Conservation (phyloP, 1,140 invertebrate genomes). For the Wasmannia auropunctata region DNA sequence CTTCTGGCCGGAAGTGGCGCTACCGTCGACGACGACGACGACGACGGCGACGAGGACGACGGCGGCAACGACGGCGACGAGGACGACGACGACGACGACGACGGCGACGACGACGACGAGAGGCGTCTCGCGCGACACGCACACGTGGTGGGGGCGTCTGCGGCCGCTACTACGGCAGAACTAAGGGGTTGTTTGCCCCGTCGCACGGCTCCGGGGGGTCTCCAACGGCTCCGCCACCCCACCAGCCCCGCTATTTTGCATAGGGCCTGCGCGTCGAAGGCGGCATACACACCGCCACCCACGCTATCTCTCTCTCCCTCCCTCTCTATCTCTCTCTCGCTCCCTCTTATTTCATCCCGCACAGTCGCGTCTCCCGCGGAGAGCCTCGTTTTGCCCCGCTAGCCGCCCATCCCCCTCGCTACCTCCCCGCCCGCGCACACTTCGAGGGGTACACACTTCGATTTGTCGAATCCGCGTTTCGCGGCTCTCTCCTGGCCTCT, state of each 20-base stretch:
- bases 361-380: conserved; percentile 64
- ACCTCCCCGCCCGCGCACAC: conserved; percentile 55
- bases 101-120: conserved; percentile 74
- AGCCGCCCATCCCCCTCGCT: conserved; percentile 46
- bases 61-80: conserved; percentile 73
- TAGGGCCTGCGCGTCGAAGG: conserved; percentile 83
- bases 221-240: conserved; percentile 71
- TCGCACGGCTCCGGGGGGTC: conserved; percentile 78
- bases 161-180: conserved; percentile 83
- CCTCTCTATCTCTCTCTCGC: conserved; percentile 2
- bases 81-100: conserved; percentile 56
- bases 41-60: conserved; percentile 50
- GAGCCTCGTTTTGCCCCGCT: conserved; percentile 35
- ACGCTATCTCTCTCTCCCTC: conserved; percentile 26
- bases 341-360: conserved; percentile 65
- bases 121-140: conserved; percentile 77
- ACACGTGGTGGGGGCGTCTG: conserved; percentile 84
- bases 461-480: conserved; percentile 82
- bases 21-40: conserved; percentile 73
- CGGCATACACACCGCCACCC: conserved; percentile 68
- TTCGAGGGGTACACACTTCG: conserved; percentile 76
- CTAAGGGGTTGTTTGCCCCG: conserved; percentile 85
- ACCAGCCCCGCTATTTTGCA: conserved; percentile 82
- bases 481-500: conserved; percentile 70
- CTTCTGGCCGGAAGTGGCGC: conserved; percentile 69